Evolutionary conservation across 2,113 vertebrate species (phyloP), one percentile per base, ranked within the genome.

Genomic region (Hippocampus mohnikei): DNA sequence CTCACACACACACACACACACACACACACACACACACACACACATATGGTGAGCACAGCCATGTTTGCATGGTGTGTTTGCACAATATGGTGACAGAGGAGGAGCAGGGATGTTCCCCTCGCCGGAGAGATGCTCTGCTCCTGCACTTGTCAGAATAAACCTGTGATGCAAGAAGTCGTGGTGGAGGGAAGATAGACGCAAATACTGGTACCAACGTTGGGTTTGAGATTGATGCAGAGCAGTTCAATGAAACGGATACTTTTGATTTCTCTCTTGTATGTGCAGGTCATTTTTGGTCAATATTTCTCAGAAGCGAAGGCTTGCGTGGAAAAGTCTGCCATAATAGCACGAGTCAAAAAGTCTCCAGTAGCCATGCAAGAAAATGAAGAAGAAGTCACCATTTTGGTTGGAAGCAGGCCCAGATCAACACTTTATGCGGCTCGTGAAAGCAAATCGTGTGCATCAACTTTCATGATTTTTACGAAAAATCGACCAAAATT

Each of bases 1-100:
- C 33, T 33, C 33, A 6, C 33, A 37, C 33, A 62, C 56, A 69
- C 50, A 44, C 20, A 27, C 13, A 70, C 60, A 78, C 33, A 61
- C 11, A 67, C n/a, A 70, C 60, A 78, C 25, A 61, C 11, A 67
- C n/a, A 61, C 66, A 29, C 77, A 48, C 41, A 46, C 67, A 53
- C 25, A 55, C 73, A 72, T 71, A 76, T 6, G 60, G 60, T 37
- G 63, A 67, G 69, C 77, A 67, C 69, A 61, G 82, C 84, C 82
- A 81, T 90, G 88, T 90, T 88, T 83, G 81, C 88, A 81, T 79
- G 82, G 76, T 67, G 69, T 87, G 85, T 88, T 88, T 90, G 88
- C 82, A 74, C 86, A 90, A 85, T 85, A 85, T 85, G 82, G 76
- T 79, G 85, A 75, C 62, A 69, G 81, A 70, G 79, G 80, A 81